Conservation (phyloP, 2,797 vertebrate genomes). For the Leuciscus waleckii region DNA sequence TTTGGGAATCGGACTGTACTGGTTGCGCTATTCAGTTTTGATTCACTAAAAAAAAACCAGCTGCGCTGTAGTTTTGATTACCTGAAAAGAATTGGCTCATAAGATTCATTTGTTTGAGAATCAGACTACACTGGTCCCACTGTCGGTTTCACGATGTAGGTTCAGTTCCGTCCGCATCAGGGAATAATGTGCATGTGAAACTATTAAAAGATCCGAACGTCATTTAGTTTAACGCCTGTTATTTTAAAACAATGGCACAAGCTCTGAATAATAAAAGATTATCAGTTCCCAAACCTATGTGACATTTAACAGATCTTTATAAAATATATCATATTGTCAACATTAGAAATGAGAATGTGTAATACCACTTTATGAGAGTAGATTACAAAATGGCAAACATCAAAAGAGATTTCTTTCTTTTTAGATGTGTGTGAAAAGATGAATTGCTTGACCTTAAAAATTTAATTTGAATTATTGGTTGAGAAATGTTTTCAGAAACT, state of each 20-base stretch:
- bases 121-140: not conserved
- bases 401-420: not conserved
- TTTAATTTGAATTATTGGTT: not conserved
- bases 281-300: not conserved
- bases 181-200: not conserved
- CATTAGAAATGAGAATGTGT: slow-evolving; percentile 1
- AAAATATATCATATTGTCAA: slow-evolving; percentile 21
- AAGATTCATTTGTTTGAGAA: too few species aligned
- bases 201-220: not conserved
- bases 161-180: not conserved
- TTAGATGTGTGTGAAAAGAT: slow-evolving; percentile 4
- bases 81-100: not conserved
- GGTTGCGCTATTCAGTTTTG: not conserved
- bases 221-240: too few species aligned
- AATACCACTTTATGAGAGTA: slow-evolving; percentile 4
- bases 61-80: not conserved
- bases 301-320: slow-evolving; percentile 24
- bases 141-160: not conserved
- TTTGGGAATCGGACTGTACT: not conserved
- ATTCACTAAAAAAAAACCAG: not conserved
- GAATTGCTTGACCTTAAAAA: slow-evolving; percentile 14
- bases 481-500: not conserved
- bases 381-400: slow-evolving; percentile 21
- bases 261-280: not conserved
- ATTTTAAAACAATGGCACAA: not conserved